phyloP scores from a whole-genome alignment of 2,797 vertebrate genomes.

The Tarsius wallacei region DNA sequence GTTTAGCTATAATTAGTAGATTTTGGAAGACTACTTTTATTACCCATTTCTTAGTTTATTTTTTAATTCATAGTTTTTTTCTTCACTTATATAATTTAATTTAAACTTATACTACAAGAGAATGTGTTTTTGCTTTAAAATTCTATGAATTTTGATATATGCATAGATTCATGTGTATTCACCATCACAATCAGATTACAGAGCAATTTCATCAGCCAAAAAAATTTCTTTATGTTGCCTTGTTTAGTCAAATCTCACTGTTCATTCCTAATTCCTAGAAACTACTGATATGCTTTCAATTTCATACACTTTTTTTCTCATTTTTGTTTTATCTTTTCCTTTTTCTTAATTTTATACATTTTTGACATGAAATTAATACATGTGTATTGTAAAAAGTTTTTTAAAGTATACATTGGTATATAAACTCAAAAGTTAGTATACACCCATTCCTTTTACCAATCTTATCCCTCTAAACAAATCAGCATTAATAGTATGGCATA shows the following conservation, averaged over 20 bases:
- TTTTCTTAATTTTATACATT: not conserved
- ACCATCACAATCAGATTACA: not conserved
- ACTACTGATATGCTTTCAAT: not conserved
- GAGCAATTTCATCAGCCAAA: not conserved
- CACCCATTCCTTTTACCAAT: not conserved
- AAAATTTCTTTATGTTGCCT: not conserved
- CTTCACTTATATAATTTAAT: not conserved
- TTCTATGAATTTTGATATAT: not conserved
- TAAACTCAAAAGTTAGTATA: not conserved
- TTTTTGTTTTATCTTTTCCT: no score
- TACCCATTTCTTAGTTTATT: not conserved
- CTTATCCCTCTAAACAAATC: not conserved
- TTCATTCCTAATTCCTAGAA: not conserved
- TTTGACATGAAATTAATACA: not conserved
- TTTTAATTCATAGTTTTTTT: not conserved
- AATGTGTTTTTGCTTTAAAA: not conserved
- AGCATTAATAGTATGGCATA: not conserved
- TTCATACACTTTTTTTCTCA: not conserved
- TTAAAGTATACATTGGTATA: not conserved
- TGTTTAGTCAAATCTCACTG: not conserved
- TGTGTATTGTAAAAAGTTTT: conserved; percentile 8
- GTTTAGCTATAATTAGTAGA: not conserved
- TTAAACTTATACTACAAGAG: not conserved
- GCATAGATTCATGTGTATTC: not conserved
- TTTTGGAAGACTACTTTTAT: not conserved